Evolutionary conservation across 2,888 invertebrate species (phyloP), one percentile per base, ranked within the genome.

Genomic region (Pimpla rufipes): DNA sequence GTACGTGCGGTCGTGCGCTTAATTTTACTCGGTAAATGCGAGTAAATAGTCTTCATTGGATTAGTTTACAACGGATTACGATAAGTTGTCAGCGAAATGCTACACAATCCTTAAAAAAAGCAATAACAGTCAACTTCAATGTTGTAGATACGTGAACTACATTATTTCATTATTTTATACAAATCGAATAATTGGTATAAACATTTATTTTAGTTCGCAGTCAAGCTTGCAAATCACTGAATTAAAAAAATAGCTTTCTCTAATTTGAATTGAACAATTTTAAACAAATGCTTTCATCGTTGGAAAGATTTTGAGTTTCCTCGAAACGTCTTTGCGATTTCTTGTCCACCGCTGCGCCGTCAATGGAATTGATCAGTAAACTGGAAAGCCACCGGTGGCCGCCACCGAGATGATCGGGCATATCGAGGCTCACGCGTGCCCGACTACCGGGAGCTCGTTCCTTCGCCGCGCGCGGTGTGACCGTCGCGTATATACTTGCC

Each of bases 281-380:
- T 11, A 50, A 16, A 16, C 0, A 7, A 1, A 50, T 18, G 5
- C n/a, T n/a, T n/a, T n/a, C n/a, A n/a, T n/a, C n/a, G n/a, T n/a
- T n/a, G n/a, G n/a, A 21, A 18, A 1, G 21, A n/a, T 59, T 0
- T 71, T 57, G n/a, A 45, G 40, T 71, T 42, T 42, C 7, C 10
- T 37, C 7, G 11, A 52, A n/a, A 45, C 47, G 0, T 40, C 4
- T 42, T 23, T n/a, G 11, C 18, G 21, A 70, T 70, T 23, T 21
- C 21, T 21, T 23, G 11, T 21, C 18, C 8, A 18, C 42, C 23
- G 6, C 6, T 59, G 13, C 23, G 16, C 42, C 23, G 57, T 57
- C 40, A 40, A 71, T 70, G n/a, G 57, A 64, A 55, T 83, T 76
- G 29, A 16, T 64, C 77, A 79, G 83, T 85, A 85, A 87, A 86